A percentile compares a stretch with the other conserved stretches of the same genome.
Evolutionary conservation across 2,888 invertebrate genomes (phyloP).

Genomic region (Heliconius cydno): DNA sequence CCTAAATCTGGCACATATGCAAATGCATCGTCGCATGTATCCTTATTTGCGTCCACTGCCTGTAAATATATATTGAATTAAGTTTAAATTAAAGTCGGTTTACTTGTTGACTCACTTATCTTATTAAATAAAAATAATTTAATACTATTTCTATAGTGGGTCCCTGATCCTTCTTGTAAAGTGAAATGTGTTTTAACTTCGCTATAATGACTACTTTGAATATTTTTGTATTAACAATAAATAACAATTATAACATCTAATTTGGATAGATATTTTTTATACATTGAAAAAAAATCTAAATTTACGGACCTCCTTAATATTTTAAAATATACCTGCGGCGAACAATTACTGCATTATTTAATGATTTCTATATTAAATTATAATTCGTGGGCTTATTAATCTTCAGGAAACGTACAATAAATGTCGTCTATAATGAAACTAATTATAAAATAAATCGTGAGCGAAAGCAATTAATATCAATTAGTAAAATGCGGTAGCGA

Average conservation of each 20-base stretch:
- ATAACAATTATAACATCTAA: no score
- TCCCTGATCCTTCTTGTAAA: neutral
- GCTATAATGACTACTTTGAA: neutral
- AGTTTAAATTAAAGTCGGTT: neutral
- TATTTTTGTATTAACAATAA: neutral
- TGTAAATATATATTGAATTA: slow-evolving; percentile 58
- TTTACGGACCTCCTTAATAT: no score
- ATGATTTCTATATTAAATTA: no score
- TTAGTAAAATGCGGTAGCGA: slow-evolving; percentile 31
- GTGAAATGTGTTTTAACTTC: neutral
- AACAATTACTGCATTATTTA: no score
- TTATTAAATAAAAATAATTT: neutral
- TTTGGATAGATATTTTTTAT: no score
- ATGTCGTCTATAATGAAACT: neutral
- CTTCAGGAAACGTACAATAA: neutral
- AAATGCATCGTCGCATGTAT: slow-evolving; percentile 89
- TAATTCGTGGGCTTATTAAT: neutral
- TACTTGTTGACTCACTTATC: neutral
- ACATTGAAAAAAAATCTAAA: no score
- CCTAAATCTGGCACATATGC: slow-evolving; percentile 91
- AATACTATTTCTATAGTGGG: neutral
- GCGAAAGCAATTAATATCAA: slow-evolving; percentile 27
- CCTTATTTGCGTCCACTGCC: slow-evolving; percentile 87
- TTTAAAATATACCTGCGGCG: no score
- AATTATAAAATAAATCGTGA: slow-evolving; percentile 11